Conservation (phyloP, 2,113 vertebrate genomes). For the Syngnathus typhle region DNA sequence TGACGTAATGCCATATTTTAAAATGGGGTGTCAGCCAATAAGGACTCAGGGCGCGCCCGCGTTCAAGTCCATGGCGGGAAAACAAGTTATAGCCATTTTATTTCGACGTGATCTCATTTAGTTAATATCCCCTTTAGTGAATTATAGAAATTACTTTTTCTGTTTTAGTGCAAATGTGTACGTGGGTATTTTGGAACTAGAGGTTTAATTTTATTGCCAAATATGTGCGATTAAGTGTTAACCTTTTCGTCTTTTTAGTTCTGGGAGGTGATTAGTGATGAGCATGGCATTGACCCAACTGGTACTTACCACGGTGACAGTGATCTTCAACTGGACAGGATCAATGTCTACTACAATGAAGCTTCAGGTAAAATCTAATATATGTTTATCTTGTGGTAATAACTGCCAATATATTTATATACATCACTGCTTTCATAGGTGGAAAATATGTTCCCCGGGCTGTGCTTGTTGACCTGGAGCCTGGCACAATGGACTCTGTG, state of each 20-base stretch:
- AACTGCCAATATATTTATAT: background rate
- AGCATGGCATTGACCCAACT: conserved; percentile 75
- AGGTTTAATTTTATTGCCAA: background rate
- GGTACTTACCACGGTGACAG: conserved; percentile 75
- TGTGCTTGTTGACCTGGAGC: conserved; percentile 85
- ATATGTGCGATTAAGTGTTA: background rate
- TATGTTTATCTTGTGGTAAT: background rate
- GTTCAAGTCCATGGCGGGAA: background rate
- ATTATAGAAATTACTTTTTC: too few species aligned
- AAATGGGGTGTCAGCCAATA: conserved; percentile 4
- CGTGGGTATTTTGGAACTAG: too few species aligned
- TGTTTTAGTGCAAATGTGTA: too few species aligned
- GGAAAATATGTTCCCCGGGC: conserved; percentile 89
- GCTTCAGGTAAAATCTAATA: conserved; percentile 70
- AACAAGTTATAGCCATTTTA: too few species aligned
- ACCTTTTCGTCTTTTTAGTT: conserved; percentile 50
- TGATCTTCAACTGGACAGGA: conserved; percentile 86
- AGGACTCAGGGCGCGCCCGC: background rate
- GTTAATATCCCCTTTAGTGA: too few species aligned
- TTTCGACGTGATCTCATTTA: too few species aligned
- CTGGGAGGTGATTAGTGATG: conserved; percentile 76
- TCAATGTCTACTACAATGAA: conserved; percentile 93
- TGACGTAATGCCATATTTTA: background rate
- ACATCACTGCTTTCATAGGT: conserved; percentile 47
- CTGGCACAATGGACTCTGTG: conserved; percentile 91